phyloP scores from a whole-genome alignment of 1,140 invertebrate genomes.

The Chlorops oryzae region DNA sequence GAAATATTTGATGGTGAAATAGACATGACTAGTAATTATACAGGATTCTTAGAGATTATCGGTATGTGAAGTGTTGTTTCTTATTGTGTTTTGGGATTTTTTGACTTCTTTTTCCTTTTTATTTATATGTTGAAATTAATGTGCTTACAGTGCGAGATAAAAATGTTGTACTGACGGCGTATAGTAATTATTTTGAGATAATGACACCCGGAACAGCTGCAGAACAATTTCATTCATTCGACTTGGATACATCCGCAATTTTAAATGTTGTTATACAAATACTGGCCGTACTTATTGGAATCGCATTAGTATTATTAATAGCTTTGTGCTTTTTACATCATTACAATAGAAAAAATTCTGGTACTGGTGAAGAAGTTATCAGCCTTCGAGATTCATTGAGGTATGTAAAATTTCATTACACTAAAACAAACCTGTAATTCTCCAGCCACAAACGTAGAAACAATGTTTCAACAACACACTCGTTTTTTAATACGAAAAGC shows the following conservation, averaged over 20 bases:
- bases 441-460: no score
- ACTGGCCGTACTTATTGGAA: conserved; percentile 57
- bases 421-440: no score
- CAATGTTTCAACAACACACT: no score
- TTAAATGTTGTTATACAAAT: conserved; percentile 50
- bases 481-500: no score
- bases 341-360: conserved; percentile 62
- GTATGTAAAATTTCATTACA: no score
- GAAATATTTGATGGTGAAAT: conserved; percentile 63
- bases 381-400: conserved; percentile 63
- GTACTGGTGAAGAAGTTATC: conserved; percentile 70
- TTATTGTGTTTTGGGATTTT: background rate
- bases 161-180: conserved; percentile 48
- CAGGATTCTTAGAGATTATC: conserved; percentile 74
- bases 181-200: conserved; percentile 55
- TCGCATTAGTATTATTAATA: conserved; percentile 60
- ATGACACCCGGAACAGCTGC: conserved; percentile 42
- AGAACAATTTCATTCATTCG: conserved; percentile 25
- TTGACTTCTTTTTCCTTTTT: conserved; percentile 10
- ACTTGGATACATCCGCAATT: conserved; percentile 29
- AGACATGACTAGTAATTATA: conserved; percentile 71
- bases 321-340: conserved; percentile 66
- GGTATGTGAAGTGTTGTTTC: conserved; percentile 50
- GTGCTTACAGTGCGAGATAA: conserved; percentile 31
- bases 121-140: no score